phyloP scores from a whole-genome alignment of 2,888 invertebrate species.

The Hirtodrosophila alboralis region DNA sequence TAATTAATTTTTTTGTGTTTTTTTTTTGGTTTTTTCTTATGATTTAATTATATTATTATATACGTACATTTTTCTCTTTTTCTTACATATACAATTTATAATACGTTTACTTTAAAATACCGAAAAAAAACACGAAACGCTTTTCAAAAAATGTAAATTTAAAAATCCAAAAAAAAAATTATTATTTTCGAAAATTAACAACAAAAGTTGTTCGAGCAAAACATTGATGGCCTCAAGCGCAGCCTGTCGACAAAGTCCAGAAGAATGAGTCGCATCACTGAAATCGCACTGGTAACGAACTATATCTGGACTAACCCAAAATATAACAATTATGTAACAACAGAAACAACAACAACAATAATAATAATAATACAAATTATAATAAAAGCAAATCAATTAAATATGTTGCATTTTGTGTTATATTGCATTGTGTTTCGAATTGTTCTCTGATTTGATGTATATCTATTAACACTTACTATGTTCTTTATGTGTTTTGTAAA shows the following conservation, averaged over 20 bases:
- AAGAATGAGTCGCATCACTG: conserved; percentile 92
- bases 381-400: conserved; percentile 23
- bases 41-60: conserved; percentile 37
- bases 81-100: conserved; percentile 61
- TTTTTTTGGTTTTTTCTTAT: conserved; percentile 18
- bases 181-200: conserved; percentile 49
- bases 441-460: conserved; percentile 4
- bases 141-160: conserved; percentile 14
- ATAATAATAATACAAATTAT: conserved; percentile 19
- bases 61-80: conserved; percentile 64
- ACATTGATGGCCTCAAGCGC: conserved; percentile 93
- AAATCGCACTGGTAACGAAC: conserved; percentile 91
- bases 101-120: conserved; percentile 24
- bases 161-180: conserved; percentile 8
- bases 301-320: conserved; percentile 81
- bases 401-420: conserved; percentile 50
- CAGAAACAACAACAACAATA: conserved; percentile 22
- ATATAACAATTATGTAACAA: conserved; percentile 21
- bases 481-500: conserved; percentile 19
- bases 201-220: conserved; percentile 92
- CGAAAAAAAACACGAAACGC: conserved; percentile 31
- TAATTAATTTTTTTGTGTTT: conserved; percentile 5
- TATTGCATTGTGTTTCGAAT: conserved; percentile 56
- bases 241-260: conserved; percentile 90
- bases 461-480: conserved; percentile 30